Base-by-base conservation (phyloP, 2,113 vertebrate genomes). In the Gallinago paraguaiae region DNA sequence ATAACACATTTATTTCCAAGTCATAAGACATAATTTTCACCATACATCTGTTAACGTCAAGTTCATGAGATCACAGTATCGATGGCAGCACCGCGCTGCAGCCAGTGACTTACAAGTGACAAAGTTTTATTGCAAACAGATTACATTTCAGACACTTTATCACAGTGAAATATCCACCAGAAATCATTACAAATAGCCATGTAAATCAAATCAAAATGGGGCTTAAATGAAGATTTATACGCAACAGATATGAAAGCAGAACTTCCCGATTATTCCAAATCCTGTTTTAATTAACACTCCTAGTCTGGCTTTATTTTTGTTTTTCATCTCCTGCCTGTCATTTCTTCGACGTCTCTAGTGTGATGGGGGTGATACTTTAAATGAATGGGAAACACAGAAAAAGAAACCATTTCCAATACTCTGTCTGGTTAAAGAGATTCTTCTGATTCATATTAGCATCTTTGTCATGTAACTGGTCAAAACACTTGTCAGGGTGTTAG, bases 211-310 rank as follows among this genome's bases (percentile, higher is more conserved):
- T n/a, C 7, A 86, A 90, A 96, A 75, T 10, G 25, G 13, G 6
- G 51, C 50, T 72, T 68, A 69, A 92, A 72, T 76, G 30, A 75
- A 39, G 24, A 18, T 56, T 37, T 54, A 82, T 72, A 13, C 28
- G 18, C 37, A 86, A 56, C 50, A 93, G 86, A 67, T 59, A 81
- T 10, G n/a, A 93, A 92, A 93, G 65, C 37, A 69, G 5, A 63
- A 63, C 85, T 86, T 78, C 5, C 28, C 77, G 50, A 72, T 88
- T 87, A 72, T n/a, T 88, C 28, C 22, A 96, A 93, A 96, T 91
- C 35, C 74, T 68, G 56, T 72, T 94, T 96, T 96, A 97, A 95
- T 96, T 93, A 94, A 90, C 87, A 83, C 45, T 64, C 35, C 43
- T 25, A 89, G 75, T 71, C 75, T 69, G 13, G 27, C 56, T 95